phyloP scores from a whole-genome alignment of 2,888 invertebrate genomes.

The Pachydiplax longipennis region DNA sequence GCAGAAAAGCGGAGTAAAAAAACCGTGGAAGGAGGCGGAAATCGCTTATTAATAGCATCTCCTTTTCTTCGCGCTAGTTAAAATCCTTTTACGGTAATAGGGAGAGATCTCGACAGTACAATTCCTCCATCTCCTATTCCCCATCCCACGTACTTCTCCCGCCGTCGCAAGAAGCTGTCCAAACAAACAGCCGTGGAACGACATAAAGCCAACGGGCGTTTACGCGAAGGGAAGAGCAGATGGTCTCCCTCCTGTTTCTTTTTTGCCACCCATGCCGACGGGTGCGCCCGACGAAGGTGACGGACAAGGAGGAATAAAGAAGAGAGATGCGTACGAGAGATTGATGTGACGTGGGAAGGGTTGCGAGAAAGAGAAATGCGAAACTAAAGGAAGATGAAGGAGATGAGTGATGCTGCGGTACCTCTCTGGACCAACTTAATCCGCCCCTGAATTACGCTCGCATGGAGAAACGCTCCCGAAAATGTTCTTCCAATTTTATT shows the following conservation, averaged over 20 bases:
- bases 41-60: background rate
- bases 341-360: no score
- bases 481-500: no score
- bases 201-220: constrained; percentile 19
- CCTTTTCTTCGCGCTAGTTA: background rate
- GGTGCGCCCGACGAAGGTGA: background rate
- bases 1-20: background rate
- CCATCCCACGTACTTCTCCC: background rate
- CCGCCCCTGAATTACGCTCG: no score
- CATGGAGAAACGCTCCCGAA: no score
- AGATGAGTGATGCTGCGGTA: background rate
- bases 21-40: background rate
- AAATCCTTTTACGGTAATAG: background rate
- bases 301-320: background rate
- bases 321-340: no score
- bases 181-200: constrained; percentile 26
- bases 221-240: background rate
- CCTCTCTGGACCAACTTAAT: background rate
- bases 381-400: background rate
- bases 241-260: background rate
- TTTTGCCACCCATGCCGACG: background rate
- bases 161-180: constrained; percentile 22
- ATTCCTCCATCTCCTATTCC: background rate
- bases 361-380: no score
- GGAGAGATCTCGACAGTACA: background rate